Conservation (phyloP, 2,113 vertebrate species). For the Centropus unirufus region DNA sequence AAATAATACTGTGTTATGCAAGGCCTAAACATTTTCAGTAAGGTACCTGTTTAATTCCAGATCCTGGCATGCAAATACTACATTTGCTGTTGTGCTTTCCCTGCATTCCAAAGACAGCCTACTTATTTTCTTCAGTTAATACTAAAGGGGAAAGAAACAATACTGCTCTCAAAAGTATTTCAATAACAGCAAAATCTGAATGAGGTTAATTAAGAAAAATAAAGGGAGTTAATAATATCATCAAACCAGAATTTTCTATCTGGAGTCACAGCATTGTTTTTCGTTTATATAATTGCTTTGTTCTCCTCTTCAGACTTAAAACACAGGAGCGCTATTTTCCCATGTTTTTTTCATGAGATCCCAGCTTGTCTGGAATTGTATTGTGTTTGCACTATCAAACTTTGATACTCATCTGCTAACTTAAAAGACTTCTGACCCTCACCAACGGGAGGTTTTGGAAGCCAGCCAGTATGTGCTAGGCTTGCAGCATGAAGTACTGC, state of each 20-base stretch:
- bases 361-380: neutral
- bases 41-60: neutral
- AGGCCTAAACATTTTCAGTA: neutral
- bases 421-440: slow-evolving; percentile 12
- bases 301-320: neutral
- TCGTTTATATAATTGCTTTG: neutral
- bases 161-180: neutral
- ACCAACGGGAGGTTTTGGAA: neutral
- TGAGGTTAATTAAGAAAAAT: neutral
- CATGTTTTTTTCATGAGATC: neutral
- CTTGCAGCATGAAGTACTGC: neutral
- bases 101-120: neutral
- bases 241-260: neutral
- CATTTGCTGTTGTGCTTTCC: neutral
- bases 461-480: neutral
- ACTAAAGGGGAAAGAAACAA: neutral
- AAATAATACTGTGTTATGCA: neutral
- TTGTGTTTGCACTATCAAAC: neutral
- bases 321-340: neutral
- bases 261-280: neutral
- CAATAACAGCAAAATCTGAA: neutral
- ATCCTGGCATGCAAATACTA: neutral
- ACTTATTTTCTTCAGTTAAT: neutral
- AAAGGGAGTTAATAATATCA: neutral
- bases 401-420: neutral